phyloP scores from a whole-genome alignment of 92 coral and sea anemone genomes.

The Parazoanthus swiftii region DNA sequence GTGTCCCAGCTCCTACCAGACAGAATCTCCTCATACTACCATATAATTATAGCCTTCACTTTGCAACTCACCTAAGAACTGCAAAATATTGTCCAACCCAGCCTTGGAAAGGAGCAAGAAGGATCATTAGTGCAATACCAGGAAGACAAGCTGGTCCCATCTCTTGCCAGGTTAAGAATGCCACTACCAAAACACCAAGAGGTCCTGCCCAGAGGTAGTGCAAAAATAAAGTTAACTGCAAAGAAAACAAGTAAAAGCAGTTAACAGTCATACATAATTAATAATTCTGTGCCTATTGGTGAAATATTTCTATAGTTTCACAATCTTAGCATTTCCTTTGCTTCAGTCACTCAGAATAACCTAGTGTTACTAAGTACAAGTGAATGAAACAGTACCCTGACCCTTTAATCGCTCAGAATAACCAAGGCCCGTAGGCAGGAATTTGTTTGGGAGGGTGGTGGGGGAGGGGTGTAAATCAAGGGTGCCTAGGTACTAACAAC shows the following conservation, averaged over 20 bases:
- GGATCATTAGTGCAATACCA: slow-evolving; percentile 65
- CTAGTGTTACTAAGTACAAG: no score
- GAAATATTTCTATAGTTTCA: neutral
- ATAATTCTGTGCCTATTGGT: neutral
- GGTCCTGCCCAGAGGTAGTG: slow-evolving; percentile 82
- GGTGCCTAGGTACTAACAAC: no score
- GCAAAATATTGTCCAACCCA: slow-evolving; percentile 88
- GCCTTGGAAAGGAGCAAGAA: slow-evolving; percentile 87
- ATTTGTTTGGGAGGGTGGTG: no score
- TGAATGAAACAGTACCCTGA: no score
- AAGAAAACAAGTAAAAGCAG: neutral
- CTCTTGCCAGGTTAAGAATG: slow-evolving; percentile 73
- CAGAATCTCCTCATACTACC: neutral
- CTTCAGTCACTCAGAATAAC: neutral
- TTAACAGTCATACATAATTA: neutral
- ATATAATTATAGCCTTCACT: no score
- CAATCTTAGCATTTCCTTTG: neutral
- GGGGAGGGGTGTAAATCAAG: no score
- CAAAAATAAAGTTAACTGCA: slow-evolving; percentile 70
- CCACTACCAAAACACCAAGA: slow-evolving; percentile 43
- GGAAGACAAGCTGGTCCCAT: slow-evolving; percentile 78
- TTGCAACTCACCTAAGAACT: slow-evolving; percentile 64
- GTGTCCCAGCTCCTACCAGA: no score
- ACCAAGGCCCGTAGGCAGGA: no score
- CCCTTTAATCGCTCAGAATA: no score